Conservation (phyloP, 2,888 invertebrate species). For the Hesperia comma region DNA sequence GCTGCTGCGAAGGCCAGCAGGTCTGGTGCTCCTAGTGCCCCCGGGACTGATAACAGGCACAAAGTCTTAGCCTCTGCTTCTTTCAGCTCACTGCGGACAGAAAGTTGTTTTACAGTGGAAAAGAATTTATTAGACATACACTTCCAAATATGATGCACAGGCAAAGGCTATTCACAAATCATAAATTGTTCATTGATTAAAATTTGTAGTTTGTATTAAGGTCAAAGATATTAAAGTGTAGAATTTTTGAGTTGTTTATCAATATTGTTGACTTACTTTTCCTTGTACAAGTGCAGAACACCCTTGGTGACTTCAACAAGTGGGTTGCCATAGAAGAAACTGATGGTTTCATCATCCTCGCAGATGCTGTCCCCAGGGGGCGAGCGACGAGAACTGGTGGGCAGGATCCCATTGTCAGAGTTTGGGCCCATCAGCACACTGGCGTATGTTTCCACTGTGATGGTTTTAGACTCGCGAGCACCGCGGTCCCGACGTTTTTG, state of each 20-base stretch:
- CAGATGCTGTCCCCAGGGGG: slow-evolving; percentile 66
- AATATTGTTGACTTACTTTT: slow-evolving; percentile 88
- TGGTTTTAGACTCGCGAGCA: slow-evolving; percentile 87
- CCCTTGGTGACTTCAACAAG: slow-evolving; percentile 98
- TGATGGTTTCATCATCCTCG: slow-evolving; percentile 83
- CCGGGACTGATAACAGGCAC: slow-evolving; percentile 95
- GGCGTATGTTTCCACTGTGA: slow-evolving; percentile 91
- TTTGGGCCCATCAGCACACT: slow-evolving; percentile 84
- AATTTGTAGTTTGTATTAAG: too few relatives aligned
- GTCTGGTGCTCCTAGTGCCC: slow-evolving; percentile 96
- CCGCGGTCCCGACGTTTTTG: slow-evolving; percentile 85
- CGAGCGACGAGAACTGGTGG: slow-evolving; percentile 85
- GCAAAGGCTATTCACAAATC: too few relatives aligned
- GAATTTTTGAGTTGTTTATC: not conserved
- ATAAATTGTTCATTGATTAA: too few relatives aligned
- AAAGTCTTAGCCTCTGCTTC: slow-evolving; percentile 92
- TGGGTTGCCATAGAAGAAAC: slow-evolving; percentile 98
- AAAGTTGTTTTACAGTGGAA: too few relatives aligned
- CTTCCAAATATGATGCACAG: too few relatives aligned
- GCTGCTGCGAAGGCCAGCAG: slow-evolving; percentile 97
- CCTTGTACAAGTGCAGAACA: slow-evolving; percentile 97
- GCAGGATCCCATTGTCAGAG: slow-evolving; percentile 82
- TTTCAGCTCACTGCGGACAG: slow-evolving; percentile 86
- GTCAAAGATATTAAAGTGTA: not conserved
- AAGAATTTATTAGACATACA: too few relatives aligned